These are phyloP conservation scores for Diglossa brunneiventris DNA, from an alignment of 2,113 vertebrate species.

Conservation along the genomic window DNA sequence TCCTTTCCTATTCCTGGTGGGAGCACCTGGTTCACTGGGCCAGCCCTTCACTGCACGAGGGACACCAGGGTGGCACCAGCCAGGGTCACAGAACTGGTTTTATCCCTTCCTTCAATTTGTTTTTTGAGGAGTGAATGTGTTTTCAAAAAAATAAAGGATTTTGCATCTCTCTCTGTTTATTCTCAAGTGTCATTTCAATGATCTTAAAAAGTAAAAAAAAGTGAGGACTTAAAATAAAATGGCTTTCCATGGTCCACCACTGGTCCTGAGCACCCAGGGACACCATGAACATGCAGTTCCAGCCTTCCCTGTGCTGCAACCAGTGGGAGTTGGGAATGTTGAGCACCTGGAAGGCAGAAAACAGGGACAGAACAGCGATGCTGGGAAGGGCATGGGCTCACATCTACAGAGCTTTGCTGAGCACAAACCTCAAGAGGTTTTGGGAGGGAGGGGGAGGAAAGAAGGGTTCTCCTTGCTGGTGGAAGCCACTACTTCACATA, in stretches of 20 bases:
- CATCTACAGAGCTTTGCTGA: background rate
- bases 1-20: background rate
- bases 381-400: background rate
- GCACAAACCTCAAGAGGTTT: too few species aligned
- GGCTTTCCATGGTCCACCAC: background rate
- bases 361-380: background rate
- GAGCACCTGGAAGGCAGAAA: background rate
- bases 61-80: background rate
- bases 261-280: background rate
- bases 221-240: background rate
- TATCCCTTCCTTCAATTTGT: background rate
- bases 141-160: background rate
- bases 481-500: background rate
- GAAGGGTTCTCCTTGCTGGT: background rate
- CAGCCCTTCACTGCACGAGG: background rate
- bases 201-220: background rate
- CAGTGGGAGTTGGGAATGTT: background rate
- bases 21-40: background rate
- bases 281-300: rapidly evolving
- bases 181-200: background rate
- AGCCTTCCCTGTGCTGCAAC: background rate
- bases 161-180: background rate
- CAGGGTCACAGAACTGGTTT: background rate
- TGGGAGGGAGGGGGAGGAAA: too few species aligned
- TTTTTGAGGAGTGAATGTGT: background rate